Evolutionary conservation across 2,113 vertebrate species (phyloP), one percentile per base, ranked within the genome.

Genomic region (Ammospiza nelsoni): DNA sequence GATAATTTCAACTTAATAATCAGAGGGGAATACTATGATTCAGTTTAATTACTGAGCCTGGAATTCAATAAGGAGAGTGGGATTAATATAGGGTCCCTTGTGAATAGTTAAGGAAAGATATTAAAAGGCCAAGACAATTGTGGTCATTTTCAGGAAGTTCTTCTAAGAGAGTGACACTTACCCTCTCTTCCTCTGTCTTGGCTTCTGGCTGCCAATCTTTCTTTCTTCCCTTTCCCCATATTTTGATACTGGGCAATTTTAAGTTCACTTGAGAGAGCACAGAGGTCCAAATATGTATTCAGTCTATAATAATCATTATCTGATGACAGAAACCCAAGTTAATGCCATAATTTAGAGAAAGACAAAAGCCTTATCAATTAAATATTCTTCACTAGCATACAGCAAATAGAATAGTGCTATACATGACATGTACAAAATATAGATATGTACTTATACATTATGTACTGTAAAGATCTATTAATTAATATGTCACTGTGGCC

Each of bases 1-100:
- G 81, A 54, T 11, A 61, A 68, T 84, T 89, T 92, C 31, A 43
- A 67, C 31, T 87, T 84, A 91, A 80, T 83, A 92, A 89, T 95
- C 69, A 66, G 77, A 55, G 22, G 6, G 8, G 66, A 79, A 58
- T 87, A 52, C 75, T 58, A 43, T 79, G 31, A 46, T 75, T 91
- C 63, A 46, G 8, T 87, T 84, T 90, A 78, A 75, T 91, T 92
- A 90, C 65, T 52, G 35, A 71, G 15, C 49, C 29, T 74, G 51
- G 27, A 82, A 84, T 85, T 93, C 73, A 61, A 5, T 63, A 41
- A 78, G 23, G 33, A 72, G 44, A 46, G 44, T 62, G 27, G 16
- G 22, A 51, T 91, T 91, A 82, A 48, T 59, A 17, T 4, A 52
- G 24, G 9, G 28, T 91, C 37, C 77, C 71, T 68, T 84, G 62